Evolutionary conservation across 2,797 vertebrate genomes (phyloP), one percentile per base, ranked within the genome.

Genomic region (Cyprinella venusta): DNA sequence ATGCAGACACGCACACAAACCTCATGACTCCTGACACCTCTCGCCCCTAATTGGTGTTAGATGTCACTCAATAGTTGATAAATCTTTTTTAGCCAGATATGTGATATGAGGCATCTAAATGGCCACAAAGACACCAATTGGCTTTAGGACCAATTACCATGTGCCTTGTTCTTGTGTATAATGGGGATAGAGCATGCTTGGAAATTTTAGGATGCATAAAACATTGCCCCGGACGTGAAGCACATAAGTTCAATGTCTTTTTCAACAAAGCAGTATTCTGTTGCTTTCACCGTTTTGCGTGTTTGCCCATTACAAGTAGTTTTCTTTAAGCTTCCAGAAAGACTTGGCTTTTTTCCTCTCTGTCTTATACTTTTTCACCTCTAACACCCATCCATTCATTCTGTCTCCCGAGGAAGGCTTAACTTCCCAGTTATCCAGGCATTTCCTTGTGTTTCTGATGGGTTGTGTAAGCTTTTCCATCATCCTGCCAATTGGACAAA

Each of bases 41-140:
- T 75, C 19, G 36, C 56, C 86, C 88, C 85, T 87, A 88, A 91
- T 90, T 88, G 67, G 33, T 78, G 45, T 81, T 83, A 88, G 86
- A 69, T 86, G 78, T 84, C 88, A 80, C 33, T 89, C 54, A 72
- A 15, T 40, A 26, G 70, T 75, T 74, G 45, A 85, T 40, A 10
- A 21, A 74, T 74, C 59, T 64, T 26, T 54, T 67, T 54, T 13
- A 52, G 45, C 12, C 81, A 30, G 19, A 68, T 33, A 36, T 45
- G 70, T 30, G 82, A 40, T 38, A 65, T 50, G 54, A 72, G 19
- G 42, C 45, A 54, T 72, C 15, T 21, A 45, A 77, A 33, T 77
- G 54, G 36, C n/a, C 74, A 26, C 36, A 18, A 42, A 48, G 59
- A 63, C 21, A 74, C 30, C 64, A 68, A 42, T 76, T 68, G 36